These are phyloP conservation scores for Clarias fuscus DNA, from an alignment of 2,797 vertebrate genomes.

Conservation along the genomic window DNA sequence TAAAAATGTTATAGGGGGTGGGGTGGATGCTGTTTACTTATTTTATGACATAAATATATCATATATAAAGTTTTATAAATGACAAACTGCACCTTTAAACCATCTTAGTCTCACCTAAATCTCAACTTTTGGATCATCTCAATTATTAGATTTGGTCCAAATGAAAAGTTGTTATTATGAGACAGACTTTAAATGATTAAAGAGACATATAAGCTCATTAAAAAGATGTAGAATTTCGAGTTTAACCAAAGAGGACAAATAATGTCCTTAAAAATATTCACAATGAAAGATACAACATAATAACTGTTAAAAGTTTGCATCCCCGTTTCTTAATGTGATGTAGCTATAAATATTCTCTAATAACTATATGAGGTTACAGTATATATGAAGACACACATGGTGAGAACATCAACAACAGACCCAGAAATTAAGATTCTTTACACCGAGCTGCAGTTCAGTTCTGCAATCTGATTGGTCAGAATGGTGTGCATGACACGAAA, in stretches of 20 bases:
- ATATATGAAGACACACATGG: neutral
- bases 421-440: neutral
- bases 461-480: neutral
- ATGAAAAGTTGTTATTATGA: neutral
- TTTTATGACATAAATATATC: neutral
- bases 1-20: neutral
- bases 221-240: neutral
- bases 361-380: neutral
- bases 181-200: neutral
- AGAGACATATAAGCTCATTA: neutral
- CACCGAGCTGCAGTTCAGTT: neutral
- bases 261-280: neutral
- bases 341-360: neutral
- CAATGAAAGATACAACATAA: neutral
- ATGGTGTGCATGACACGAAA: neutral
- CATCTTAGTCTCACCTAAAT: neutral
- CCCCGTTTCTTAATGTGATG: neutral
- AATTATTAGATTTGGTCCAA: neutral
- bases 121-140: neutral
- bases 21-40: neutral
- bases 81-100: conserved; percentile 13
- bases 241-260: neutral
- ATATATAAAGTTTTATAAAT: neutral
- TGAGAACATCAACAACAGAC: neutral
- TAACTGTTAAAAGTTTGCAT: neutral